Conservation (phyloP, 2,888 invertebrate species). For the Euclidia mi region DNA sequence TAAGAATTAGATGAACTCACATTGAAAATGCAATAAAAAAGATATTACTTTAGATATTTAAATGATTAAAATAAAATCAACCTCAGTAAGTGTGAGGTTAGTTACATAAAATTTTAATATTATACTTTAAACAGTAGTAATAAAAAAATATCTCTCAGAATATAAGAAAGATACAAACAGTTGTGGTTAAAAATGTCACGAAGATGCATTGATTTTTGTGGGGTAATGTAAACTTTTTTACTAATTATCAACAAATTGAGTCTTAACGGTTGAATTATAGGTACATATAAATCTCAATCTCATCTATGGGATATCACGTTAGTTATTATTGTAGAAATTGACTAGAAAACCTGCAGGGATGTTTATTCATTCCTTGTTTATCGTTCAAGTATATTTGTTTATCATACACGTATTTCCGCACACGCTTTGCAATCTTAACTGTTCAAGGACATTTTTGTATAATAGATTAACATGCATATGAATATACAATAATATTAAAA, state of each 20-base stretch:
- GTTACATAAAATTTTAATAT: not conserved
- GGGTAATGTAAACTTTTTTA: not conserved
- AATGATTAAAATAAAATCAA: too few species aligned
- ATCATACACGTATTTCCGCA: slow-evolving; percentile 12
- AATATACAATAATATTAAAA: slow-evolving; percentile 44
- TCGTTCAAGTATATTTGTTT: slow-evolving; percentile 13
- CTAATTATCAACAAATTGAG: not conserved
- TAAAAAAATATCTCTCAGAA: not conserved
- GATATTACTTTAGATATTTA: too few species aligned
- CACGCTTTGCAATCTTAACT: slow-evolving; percentile 24
- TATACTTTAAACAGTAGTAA: not conserved
- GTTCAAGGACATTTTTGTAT: slow-evolving; percentile 31
- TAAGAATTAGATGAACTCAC: too few species aligned
- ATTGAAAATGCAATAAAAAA: too few species aligned
- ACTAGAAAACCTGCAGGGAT: slow-evolving; percentile 57
- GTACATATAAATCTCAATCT: slow-evolving; percentile 26
- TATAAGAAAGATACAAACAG: not conserved
- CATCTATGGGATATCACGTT: slow-evolving; percentile 20
- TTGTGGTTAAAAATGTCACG: not conserved
- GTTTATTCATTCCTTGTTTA: slow-evolving; percentile 22
- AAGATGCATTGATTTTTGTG: not conserved
- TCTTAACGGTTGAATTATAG: not conserved
- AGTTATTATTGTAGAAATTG: slow-evolving; percentile 52
- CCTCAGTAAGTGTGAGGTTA: too few species aligned
- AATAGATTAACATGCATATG: slow-evolving; percentile 39